phyloP scores from a whole-genome alignment of 2,888 invertebrate species.

The Eubasilissa splendida region DNA sequence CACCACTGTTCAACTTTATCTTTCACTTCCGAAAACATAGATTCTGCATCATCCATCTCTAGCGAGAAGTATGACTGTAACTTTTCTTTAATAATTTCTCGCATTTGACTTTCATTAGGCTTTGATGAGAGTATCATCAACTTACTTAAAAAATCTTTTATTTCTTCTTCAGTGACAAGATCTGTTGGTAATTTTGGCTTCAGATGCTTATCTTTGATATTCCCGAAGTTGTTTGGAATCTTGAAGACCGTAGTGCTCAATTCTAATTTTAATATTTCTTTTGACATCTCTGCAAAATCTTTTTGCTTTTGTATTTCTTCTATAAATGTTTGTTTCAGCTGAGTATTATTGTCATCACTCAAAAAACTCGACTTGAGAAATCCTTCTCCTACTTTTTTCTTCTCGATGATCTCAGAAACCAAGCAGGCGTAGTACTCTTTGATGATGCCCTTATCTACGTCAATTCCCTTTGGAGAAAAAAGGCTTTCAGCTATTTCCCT shows the following conservation, averaged over 20 bases:
- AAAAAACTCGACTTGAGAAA: not conserved
- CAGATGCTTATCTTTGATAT: not conserved
- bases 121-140: not conserved
- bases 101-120: not conserved
- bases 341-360: not conserved
- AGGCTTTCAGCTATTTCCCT: not conserved
- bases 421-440: not conserved
- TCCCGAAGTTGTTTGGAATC: not conserved
- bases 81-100: not conserved
- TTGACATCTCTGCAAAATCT: not conserved
- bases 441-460: not conserved
- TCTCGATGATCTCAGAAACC: not conserved
- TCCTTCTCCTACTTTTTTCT: not conserved
- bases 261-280: not conserved
- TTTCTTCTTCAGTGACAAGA: not conserved
- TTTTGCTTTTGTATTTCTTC: not conserved
- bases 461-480: not conserved
- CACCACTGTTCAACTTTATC: not conserved
- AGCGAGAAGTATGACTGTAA: not conserved
- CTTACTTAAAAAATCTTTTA: not conserved
- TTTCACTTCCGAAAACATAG: not conserved
- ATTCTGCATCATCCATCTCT: not conserved
- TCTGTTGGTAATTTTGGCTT: not conserved
- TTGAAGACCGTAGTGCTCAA: not conserved
- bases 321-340: not conserved